Evolutionary conservation across 1,140 invertebrate species (phyloP), one percentile per base, ranked within the genome.

Genomic region (Chrysoperla carnea): DNA sequence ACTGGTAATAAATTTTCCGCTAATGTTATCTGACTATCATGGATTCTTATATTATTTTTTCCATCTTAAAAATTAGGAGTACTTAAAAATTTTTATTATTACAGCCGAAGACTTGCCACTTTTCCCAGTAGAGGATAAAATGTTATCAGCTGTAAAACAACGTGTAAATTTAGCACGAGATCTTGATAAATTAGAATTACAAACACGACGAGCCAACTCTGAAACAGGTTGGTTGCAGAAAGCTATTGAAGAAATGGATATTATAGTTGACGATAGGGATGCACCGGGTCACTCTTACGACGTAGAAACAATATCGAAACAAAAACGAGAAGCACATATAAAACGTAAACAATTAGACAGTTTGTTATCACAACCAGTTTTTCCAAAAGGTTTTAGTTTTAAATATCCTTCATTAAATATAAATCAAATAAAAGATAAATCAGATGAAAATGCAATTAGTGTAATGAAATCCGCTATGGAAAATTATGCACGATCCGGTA

Each of bases 221-320:
- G 70, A 84, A 37, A 72, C 72, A 46, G 77, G 80, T 35, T 96
- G 91, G 90, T 68, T 89, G 50, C 73, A 79, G 48, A 85, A 82
- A 59, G 77, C 78, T 6, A 81, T 80, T 0, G 70, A 81, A 49
- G 86, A 93, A 46, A 82, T 88, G 74, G 90, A 94, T 60, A 74
- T 95, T 43, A 68, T 89, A 36, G 59, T 92, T 8, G 85, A 90
- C 52, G 80, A 86, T 39, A 69, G 75, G 36, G 17, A 1, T 46
- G 38, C 40, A 39, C 35, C 45, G 15, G 17, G 14, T 23, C 14
- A 37, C 6, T 37, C 38, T 42, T 49, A 48, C 57, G 67, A 68
- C 46, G 44, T 37, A 6, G 58, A 65, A 33, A 60, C 63, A 46
- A 51, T 49, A 4, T 51, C 58, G 5, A 50, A 57, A 14, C 43